Conservation (phyloP, 64 coral and sea anemone genomes). For the Catalaphyllia jardinei region DNA sequence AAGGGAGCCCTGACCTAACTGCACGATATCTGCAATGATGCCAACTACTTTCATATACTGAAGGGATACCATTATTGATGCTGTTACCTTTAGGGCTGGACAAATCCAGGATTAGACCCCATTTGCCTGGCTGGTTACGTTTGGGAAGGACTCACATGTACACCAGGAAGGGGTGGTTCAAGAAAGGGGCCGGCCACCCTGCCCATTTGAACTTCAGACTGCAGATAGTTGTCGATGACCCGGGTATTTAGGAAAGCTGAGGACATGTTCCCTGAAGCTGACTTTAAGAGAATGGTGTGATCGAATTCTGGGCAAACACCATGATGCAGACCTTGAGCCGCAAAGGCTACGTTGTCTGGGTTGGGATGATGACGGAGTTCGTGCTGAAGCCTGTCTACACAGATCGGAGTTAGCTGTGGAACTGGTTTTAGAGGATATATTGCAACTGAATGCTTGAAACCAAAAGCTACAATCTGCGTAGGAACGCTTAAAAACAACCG, state of each 20-base stretch:
- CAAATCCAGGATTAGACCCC: too few species aligned
- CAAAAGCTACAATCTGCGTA: too few species aligned
- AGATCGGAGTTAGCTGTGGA: too few species aligned
- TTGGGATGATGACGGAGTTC: too few species aligned
- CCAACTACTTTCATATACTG: conserved; percentile 3
- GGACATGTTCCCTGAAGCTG: conserved; percentile 19
- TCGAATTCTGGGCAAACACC: too few species aligned
- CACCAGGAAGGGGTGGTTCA: neutral
- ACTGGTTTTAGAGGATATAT: too few species aligned
- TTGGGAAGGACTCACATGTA: conserved; percentile 53
- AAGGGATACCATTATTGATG: conserved; percentile 45
- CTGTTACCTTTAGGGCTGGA: conserved; percentile 33
- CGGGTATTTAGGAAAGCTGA: conserved; percentile 17
- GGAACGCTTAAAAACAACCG: too few species aligned
- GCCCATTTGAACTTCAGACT: conserved; percentile 7
- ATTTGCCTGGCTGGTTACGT: neutral
- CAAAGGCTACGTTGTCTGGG: too few species aligned
- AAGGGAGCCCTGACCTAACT: neutral
- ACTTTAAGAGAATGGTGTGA: too few species aligned
- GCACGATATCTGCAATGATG: neutral
- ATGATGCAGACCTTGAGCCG: too few species aligned
- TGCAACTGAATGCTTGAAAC: too few species aligned
- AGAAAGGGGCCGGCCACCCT: neutral
- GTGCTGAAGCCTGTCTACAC: too few species aligned
- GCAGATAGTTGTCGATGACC: conserved; percentile 49